A percentile compares a stretch with the other conserved stretches of the same genome.
phyloP scores from a whole-genome alignment of 2,113 vertebrate species.

The Muscicapa adusta region DNA sequence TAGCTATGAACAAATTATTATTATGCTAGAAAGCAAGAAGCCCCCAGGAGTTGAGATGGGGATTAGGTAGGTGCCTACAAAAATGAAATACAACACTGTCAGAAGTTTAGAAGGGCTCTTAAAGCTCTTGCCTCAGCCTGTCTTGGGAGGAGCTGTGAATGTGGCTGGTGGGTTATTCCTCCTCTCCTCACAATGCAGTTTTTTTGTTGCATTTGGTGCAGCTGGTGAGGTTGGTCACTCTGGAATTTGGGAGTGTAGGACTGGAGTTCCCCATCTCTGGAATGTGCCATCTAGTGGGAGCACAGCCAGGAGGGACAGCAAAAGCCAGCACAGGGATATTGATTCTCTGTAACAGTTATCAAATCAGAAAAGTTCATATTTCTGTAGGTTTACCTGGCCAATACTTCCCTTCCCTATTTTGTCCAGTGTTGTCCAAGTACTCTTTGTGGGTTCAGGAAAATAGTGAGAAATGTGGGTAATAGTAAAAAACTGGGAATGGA shows the following conservation, averaged over 20 bases:
- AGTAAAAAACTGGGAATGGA: neutral
- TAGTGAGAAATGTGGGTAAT: neutral
- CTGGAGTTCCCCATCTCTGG: neutral
- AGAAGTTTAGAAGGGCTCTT: neutral
- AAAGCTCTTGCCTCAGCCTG: neutral
- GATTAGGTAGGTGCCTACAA: neutral
- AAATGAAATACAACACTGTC: neutral
- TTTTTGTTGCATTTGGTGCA: neutral
- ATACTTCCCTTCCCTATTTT: neutral
- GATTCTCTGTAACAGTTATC: neutral
- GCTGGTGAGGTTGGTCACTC: neutral
- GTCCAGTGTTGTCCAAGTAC: neutral
- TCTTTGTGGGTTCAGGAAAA: neutral
- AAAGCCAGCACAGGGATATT: neutral
- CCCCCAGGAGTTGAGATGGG: neutral
- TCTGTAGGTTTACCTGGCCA: neutral
- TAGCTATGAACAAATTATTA: neutral
- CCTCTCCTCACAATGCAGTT: neutral
- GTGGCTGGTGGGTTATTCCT: neutral
- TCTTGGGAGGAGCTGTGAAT: neutral
- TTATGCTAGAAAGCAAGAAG: neutral
- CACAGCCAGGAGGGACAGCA: neutral
- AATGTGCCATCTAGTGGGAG: neutral
- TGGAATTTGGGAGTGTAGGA: fast-evolving
- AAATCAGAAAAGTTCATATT: neutral